Evolutionary conservation across 2,797 vertebrate species (phyloP).

Genomic region (Atherinosoma microstoma): DNA sequence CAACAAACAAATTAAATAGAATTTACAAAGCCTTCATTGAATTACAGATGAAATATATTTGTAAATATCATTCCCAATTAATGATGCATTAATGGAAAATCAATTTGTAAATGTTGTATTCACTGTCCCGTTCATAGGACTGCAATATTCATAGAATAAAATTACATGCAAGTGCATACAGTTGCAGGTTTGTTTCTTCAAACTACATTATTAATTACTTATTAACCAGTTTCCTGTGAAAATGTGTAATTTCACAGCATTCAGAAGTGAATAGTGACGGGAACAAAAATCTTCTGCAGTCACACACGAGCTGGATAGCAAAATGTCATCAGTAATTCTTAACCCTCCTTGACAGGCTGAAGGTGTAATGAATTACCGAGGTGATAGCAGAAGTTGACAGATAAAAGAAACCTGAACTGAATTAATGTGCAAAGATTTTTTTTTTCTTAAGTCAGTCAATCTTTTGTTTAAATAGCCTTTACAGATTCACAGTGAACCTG

Average conservation of each 20-base stretch:
- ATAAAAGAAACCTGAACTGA: constrained; percentile 50
- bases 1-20: background rate
- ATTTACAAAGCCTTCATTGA: background rate
- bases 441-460: constrained; percentile 10
- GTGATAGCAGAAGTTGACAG: constrained; percentile 46
- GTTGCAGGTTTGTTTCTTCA: constrained; percentile 1
- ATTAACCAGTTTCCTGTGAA: constrained; percentile 24
- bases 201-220: constrained; percentile 12
- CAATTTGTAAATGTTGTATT: background rate
- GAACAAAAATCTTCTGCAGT: constrained; percentile 30
- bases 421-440: constrained; percentile 27
- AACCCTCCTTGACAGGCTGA: constrained; percentile 43
- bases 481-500: background rate
- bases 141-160: constrained; percentile 3
- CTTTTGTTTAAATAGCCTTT: constrained; percentile 27
- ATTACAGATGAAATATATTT: background rate
- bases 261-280: constrained; percentile 32
- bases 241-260: constrained; percentile 40
- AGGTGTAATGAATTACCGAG: constrained; percentile 54
- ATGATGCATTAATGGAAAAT: constrained; percentile 9
- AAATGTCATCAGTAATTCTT: constrained; percentile 37
- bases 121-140: background rate
- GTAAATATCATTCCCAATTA: background rate
- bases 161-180: background rate
- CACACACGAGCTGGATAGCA: constrained; percentile 32